Evolutionary conservation across 2,113 vertebrate genomes (phyloP).

Genomic region (Oceanites oceanicus): DNA sequence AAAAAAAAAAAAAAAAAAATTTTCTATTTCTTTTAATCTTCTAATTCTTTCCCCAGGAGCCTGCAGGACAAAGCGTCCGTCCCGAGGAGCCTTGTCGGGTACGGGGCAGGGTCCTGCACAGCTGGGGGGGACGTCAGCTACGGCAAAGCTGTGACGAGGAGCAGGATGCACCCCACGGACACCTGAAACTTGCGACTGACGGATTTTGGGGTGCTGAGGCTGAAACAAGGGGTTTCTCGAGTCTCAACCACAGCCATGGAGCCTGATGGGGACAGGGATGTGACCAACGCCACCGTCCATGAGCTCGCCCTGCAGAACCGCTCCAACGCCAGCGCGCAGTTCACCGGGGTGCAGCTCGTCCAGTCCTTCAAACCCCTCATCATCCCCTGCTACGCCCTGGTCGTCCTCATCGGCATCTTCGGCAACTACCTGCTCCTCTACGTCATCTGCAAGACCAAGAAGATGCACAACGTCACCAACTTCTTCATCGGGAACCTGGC

Average conservation of each 20-base stretch:
- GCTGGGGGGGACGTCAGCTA: fast-evolving
- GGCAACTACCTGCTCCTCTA: constrained; percentile 88
- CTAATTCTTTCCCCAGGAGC: neutral
- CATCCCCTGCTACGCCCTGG: constrained; percentile 85
- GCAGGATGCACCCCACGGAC: neutral
- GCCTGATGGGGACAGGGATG: neutral
- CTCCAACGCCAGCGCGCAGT: constrained; percentile 75
- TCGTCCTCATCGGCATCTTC: constrained; percentile 81
- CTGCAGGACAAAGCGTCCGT: fast-evolving
- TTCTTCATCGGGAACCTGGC: constrained; percentile 90
- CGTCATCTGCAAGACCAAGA: constrained; percentile 85
- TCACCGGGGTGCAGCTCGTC: constrained; percentile 82
- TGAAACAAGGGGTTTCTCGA: neutral
- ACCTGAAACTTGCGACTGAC: fast-evolving
- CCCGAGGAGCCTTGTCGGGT: neutral
- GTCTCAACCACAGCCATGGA: neutral
- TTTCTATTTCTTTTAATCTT: no score
- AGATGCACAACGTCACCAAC: constrained; percentile 91
- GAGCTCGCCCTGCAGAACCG: constrained; percentile 73
- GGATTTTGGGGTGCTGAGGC: neutral
- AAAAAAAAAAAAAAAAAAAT: no score
- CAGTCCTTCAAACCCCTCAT: constrained; percentile 87
- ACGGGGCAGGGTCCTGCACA: neutral
- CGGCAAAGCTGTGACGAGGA: neutral
- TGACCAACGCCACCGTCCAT: constrained; percentile 44